Evolutionary conservation across 2,797 vertebrate genomes (phyloP).

Genomic region (Neosilurus mollespiculum): DNA sequence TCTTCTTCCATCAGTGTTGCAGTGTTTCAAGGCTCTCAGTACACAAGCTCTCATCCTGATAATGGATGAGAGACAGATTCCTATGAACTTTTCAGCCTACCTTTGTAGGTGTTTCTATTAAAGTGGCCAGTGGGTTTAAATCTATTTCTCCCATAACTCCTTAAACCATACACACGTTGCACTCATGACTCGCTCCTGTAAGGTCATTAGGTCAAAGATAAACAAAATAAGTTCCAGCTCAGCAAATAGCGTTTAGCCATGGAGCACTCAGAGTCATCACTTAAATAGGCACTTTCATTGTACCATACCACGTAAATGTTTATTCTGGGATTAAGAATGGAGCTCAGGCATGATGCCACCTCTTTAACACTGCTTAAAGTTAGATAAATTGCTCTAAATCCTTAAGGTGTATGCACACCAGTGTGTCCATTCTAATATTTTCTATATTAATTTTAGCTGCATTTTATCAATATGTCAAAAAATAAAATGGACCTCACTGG

Average conservation of each 20-base stretch:
- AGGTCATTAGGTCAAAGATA: background rate
- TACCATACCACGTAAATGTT: background rate
- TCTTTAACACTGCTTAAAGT: background rate
- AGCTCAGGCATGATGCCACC: background rate
- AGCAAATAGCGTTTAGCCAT: background rate
- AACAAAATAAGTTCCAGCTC: slow-evolving; percentile 1
- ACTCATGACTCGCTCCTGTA: background rate
- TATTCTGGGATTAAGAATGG: background rate
- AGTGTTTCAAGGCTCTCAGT: too few species aligned
- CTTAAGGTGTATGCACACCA: background rate
- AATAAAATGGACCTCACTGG: background rate
- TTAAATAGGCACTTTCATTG: background rate
- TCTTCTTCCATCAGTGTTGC: too few species aligned
- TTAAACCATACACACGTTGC: background rate
- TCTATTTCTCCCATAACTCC: background rate
- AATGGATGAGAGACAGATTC: too few species aligned
- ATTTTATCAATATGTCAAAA: background rate
- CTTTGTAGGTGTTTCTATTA: background rate
- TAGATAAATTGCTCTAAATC: too few species aligned
- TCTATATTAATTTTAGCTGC: background rate
- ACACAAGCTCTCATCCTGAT: too few species aligned
- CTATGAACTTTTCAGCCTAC: too few species aligned
- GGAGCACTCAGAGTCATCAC: background rate
- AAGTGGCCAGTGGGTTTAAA: background rate
- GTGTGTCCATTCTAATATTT: background rate